A percentile compares a stretch with the other conserved stretches of the same genome.
These are phyloP conservation scores for Emys orbicularis DNA, from an alignment of 2,797 vertebrate genomes.

Conservation along the genomic window DNA sequence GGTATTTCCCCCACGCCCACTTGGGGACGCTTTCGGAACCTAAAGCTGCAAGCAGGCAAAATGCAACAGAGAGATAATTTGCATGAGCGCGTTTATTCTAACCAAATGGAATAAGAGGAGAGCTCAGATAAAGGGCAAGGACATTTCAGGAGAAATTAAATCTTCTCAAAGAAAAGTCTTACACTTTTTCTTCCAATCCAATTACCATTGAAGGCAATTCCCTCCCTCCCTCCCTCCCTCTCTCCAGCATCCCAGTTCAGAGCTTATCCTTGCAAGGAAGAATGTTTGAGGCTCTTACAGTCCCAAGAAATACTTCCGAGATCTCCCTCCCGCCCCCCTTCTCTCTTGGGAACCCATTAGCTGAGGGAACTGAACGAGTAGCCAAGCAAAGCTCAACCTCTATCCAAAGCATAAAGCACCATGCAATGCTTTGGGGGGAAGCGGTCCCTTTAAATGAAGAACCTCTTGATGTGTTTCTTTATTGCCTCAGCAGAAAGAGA, in stretches of 20 bases:
- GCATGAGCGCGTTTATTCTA: not conserved
- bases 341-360: not conserved
- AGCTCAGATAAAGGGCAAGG: not conserved
- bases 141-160: not conserved
- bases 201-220: not conserved
- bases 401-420: not conserved
- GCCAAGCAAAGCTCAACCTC: not conserved
- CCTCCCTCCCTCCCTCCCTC: not conserved
- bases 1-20: not conserved
- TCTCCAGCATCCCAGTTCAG: not conserved
- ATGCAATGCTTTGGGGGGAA: not conserved
- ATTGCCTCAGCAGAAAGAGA: not conserved
- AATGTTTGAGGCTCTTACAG: not conserved
- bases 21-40: not conserved
- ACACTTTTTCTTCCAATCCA: not conserved
- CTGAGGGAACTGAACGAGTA: not conserved
- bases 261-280: not conserved
- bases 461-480: not conserved
- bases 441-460: accelerated
- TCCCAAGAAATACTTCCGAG: not conserved
- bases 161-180: not conserved
- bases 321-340: not conserved
- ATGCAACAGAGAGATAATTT: not conserved
- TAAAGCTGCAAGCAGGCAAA: not conserved
- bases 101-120: not conserved